Evolutionary conservation across 1,140 invertebrate genomes (phyloP).

Genomic region (Eriosoma lanigerum): DNA sequence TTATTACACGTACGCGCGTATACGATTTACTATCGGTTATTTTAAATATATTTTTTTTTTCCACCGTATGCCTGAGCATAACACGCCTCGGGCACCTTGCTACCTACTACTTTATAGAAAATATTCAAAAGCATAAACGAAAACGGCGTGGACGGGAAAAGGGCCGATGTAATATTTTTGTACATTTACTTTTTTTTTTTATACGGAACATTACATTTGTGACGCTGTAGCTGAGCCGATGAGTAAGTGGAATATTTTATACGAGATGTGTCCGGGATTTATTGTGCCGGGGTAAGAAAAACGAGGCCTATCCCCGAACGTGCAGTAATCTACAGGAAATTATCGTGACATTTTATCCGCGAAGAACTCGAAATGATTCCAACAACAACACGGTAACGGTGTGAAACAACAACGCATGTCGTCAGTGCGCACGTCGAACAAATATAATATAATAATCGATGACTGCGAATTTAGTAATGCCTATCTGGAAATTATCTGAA

Average conservation of each 20-base stretch:
- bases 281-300: not conserved
- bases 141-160: not conserved
- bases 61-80: not conserved
- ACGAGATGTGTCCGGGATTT: not conserved
- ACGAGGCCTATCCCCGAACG: not conserved
- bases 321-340: not conserved
- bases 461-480: no score
- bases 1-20: not conserved
- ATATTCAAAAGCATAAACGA: not conserved
- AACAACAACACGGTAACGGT: no score
- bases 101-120: conserved; percentile 23
- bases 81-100: not conserved
- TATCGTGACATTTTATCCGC: not conserved
- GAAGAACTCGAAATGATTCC: not conserved
- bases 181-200: not conserved
- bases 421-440: no score
- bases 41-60: no score
- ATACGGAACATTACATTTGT: conserved; percentile 30
- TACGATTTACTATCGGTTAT: not conserved
- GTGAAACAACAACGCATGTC: no score
- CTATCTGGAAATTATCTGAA: no score
- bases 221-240: not conserved
- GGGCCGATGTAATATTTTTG: not conserved
- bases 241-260: conserved; percentile 1
- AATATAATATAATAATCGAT: no score